Evolutionary conservation across 2,888 invertebrate species (phyloP).

Genomic region (Choristoneura rosaceana): DNA sequence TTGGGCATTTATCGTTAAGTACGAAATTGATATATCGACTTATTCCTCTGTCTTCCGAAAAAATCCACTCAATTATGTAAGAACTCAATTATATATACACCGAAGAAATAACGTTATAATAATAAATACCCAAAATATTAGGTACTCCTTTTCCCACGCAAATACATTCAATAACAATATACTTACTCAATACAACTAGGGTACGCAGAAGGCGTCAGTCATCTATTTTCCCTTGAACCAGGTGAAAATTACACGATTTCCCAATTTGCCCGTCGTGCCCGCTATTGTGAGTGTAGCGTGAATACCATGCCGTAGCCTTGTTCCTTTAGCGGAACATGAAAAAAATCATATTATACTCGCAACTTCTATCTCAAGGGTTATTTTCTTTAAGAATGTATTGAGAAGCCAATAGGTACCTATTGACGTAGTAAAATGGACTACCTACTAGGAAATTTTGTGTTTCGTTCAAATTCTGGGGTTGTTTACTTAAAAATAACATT

Average conservation of each 20-base stretch:
- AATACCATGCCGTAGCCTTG: conserved; percentile 31
- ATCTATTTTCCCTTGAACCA: conserved; percentile 47
- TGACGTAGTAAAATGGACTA: background rate
- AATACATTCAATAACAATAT: conserved; percentile 15
- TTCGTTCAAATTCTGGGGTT: background rate
- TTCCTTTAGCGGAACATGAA: conserved; percentile 29
- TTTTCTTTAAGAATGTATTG: conserved; percentile 10
- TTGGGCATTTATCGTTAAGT: background rate
- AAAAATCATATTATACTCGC: conserved; percentile 18
- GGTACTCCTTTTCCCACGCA: background rate
- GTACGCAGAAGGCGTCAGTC: conserved; percentile 37
- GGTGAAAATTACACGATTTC: conserved; percentile 57
- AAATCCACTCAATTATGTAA: background rate
- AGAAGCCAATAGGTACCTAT: background rate
- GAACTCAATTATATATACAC: background rate
- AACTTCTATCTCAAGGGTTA: conserved; percentile 25
- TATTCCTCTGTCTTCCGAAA: background rate
- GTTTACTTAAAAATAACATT: too few species aligned
- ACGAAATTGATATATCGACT: background rate
- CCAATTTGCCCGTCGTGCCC: conserved; percentile 52
- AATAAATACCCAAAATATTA: background rate
- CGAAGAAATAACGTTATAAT: background rate
- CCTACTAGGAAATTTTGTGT: background rate
- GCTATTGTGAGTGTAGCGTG: conserved; percentile 41
- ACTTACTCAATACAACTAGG: conserved; percentile 8